Evolutionary conservation across 2,113 vertebrate genomes (phyloP).

Genomic region (Dasyurus viverrinus): DNA sequence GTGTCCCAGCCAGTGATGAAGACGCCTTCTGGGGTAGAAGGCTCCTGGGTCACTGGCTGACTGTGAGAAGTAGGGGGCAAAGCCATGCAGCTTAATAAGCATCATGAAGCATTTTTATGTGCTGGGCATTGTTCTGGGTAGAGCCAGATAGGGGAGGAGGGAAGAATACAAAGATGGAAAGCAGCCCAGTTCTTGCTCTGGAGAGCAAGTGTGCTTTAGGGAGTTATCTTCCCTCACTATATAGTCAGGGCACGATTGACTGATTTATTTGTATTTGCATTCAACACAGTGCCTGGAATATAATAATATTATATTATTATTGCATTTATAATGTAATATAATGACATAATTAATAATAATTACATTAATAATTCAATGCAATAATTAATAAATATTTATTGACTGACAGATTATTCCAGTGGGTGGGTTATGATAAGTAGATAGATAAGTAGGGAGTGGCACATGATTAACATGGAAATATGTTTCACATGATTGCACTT

Average conservation of each 20-base stretch:
- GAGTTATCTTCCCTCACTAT: neutral
- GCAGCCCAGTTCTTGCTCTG: neutral
- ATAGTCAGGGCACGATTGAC: neutral
- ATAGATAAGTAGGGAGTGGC: neutral
- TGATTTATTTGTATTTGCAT: neutral
- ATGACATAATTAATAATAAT: too few species aligned
- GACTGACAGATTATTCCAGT: neutral
- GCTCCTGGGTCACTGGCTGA: too few species aligned
- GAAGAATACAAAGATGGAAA: neutral
- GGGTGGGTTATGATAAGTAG: neutral
- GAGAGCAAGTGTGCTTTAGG: neutral
- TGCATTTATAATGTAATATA: too few species aligned
- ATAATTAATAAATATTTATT: neutral
- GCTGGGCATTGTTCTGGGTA: neutral
- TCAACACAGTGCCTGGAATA: neutral
- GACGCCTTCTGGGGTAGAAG: too few species aligned
- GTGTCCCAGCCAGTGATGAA: too few species aligned
- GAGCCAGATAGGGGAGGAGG: neutral
- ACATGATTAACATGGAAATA: neutral
- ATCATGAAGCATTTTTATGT: neutral
- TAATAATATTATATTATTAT: neutral
- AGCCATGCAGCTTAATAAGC: neutral
- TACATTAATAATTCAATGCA: too few species aligned
- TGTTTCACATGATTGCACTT: neutral
- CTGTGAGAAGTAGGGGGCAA: neutral